Conservation (phyloP, 2,113 vertebrate genomes). For the Seriola quinqueradiata region DNA sequence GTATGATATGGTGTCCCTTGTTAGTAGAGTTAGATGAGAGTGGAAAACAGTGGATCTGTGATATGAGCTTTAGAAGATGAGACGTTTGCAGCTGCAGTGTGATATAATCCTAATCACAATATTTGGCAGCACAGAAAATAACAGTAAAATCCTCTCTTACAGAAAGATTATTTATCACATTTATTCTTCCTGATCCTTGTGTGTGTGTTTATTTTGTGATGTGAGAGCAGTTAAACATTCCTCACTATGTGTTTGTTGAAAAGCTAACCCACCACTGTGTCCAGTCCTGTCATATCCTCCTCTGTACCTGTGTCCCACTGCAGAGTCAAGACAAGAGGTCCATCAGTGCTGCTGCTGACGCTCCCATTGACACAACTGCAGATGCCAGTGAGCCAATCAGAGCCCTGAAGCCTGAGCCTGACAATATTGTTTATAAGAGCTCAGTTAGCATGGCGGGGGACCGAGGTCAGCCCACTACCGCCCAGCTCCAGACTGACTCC, state of each 20-base stretch:
- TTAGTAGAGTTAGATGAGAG: too few species aligned
- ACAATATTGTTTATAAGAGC: constrained; percentile 57
- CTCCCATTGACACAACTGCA: constrained; percentile 18
- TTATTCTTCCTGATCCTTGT: too few species aligned
- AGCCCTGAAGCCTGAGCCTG: constrained; percentile 32
- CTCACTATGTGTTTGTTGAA: too few species aligned
- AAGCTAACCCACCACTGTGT: background rate
- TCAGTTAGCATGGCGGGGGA: constrained; percentile 30
- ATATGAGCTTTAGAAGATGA: too few species aligned
- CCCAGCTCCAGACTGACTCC: constrained; percentile 61
- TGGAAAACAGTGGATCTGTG: too few species aligned
- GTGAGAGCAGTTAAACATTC: background rate
- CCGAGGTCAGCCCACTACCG: constrained; percentile 29
- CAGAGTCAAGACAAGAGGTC: constrained; percentile 64
- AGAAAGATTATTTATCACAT: too few species aligned
- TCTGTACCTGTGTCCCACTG: background rate
- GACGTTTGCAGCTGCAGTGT: background rate
- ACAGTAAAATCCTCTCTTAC: too few species aligned
- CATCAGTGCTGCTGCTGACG: background rate
- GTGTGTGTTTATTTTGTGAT: background rate
- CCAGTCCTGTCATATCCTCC: background rate
- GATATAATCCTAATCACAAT: background rate
- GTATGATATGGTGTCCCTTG: too few species aligned
- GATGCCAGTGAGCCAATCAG: constrained; percentile 34
- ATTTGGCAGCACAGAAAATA: background rate